Conservation (phyloP, 2,888 invertebrate species). For the Cecidostiba fungosa region DNA sequence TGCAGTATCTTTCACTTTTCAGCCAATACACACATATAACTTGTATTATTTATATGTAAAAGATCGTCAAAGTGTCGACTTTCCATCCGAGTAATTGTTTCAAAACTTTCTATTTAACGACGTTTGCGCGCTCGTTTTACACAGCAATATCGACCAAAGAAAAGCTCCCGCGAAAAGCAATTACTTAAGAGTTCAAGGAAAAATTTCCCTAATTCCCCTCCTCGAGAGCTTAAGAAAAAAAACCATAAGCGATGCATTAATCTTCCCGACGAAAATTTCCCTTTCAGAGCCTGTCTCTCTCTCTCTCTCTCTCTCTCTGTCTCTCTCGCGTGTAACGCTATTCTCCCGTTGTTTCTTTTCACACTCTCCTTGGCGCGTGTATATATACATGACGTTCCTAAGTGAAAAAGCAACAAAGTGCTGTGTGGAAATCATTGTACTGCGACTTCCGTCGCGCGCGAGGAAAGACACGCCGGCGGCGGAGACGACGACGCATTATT, state of each 20-base stretch:
- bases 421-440: conserved; percentile 17
- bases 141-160: background rate
- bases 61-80: background rate
- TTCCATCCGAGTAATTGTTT: background rate
- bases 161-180: conserved; percentile 14
- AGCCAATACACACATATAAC: too few species aligned
- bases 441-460: conserved; percentile 1
- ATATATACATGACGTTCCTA: background rate
- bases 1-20: background rate
- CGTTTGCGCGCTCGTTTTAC: background rate
- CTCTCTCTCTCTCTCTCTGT: too few species aligned
- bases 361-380: background rate
- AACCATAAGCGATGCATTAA: background rate
- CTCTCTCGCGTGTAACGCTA: background rate
- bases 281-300: background rate
- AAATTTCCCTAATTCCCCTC: background rate
- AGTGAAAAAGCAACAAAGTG: conserved; percentile 19
- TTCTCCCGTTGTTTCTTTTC: conserved; percentile 26
- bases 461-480: background rate
- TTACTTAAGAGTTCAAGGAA: conserved; percentile 30
- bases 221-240: background rate
- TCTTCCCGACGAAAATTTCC: background rate
- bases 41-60: background rate
- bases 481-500: background rate
- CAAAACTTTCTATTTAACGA: background rate